These are phyloP conservation scores for Aratinga solstitialis DNA, from an alignment of 2,797 vertebrate genomes.

Conservation along the genomic window DNA sequence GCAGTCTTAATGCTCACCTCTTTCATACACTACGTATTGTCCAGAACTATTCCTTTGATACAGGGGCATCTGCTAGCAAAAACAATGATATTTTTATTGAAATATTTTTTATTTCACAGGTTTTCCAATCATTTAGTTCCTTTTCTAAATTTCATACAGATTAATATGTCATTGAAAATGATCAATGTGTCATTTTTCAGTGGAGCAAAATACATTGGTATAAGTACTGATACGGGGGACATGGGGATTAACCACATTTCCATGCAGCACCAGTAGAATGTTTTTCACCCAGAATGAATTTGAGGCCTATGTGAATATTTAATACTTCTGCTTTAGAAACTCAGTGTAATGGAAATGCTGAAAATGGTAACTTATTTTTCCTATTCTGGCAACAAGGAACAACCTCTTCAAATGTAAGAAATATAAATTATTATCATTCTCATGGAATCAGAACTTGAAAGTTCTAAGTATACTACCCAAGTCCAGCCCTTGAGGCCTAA, in stretches of 20 bases:
- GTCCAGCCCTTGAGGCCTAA: background rate
- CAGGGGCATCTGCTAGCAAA: background rate
- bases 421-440: accelerated
- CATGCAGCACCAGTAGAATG: background rate
- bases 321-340: background rate
- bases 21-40: accelerated
- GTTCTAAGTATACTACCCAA: too few species aligned
- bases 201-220: background rate
- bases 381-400: background rate
- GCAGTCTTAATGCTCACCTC: background rate
- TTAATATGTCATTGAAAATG: background rate
- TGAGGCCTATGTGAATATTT: background rate
- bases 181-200: background rate
- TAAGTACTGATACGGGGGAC: background rate
- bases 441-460: background rate
- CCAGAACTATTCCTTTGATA: background rate
- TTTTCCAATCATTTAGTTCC: background rate
- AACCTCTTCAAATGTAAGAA: background rate
- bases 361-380: background rate
- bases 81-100: background rate
- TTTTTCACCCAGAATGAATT: background rate
- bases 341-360: background rate
- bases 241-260: background rate
- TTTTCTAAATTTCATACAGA: background rate
- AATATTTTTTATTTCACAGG: background rate